Conservation (phyloP, 2,797 vertebrate species). For the Prionace glauca region DNA sequence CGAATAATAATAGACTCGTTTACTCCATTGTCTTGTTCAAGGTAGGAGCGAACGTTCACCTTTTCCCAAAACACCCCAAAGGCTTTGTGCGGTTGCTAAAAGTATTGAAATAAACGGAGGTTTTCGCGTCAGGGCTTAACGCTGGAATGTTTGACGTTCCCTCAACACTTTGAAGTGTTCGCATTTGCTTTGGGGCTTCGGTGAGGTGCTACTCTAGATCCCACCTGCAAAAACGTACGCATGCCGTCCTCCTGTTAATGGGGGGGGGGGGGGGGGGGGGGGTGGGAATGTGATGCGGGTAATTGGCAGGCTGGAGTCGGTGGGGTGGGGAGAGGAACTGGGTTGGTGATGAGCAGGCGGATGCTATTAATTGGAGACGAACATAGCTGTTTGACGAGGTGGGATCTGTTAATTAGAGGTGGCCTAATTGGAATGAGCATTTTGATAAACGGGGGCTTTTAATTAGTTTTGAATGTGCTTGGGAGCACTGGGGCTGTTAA, state of each 20-base stretch:
- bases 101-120: not conserved
- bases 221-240: not conserved
- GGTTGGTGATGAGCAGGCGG: no score
- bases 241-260: not conserved
- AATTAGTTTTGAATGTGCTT: not conserved
- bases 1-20: not conserved
- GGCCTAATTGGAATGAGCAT: not conserved
- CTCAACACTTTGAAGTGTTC: not conserved
- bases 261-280: not conserved
- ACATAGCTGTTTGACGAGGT: not conserved
- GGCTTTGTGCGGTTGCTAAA: not conserved
- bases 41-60: not conserved
- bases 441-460: not conserved
- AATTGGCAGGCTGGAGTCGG: no score
- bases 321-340: not conserved
- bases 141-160: not conserved
- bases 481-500: not conserved
- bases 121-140: not conserved
- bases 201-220: not conserved
- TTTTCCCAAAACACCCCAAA: not conserved
- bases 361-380: not conserved
- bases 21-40: not conserved
- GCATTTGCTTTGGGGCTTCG: not conserved
- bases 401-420: not conserved
- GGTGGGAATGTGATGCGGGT: not conserved